phyloP scores from a whole-genome alignment of 2,888 invertebrate species.

The Stenichneumon culpator region DNA sequence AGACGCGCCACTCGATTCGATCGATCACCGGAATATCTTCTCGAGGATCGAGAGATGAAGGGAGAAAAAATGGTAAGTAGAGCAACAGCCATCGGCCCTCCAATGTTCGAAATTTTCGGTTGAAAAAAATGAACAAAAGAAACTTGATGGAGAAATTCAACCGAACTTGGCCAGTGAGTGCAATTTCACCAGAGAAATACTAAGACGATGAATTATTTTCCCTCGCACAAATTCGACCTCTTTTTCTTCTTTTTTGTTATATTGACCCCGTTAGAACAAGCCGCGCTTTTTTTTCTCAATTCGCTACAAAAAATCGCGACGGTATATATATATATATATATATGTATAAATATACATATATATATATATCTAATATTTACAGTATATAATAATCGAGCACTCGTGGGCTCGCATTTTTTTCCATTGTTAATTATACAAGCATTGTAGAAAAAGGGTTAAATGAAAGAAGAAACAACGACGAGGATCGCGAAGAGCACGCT shows the following conservation, averaged over 20 bases:
- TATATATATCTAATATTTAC: slow-evolving; percentile 62
- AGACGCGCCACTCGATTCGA: background rate
- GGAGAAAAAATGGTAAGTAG: background rate
- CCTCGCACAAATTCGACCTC: slow-evolving; percentile 16
- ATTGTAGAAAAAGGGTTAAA: slow-evolving; percentile 63
- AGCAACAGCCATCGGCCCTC: slow-evolving; percentile 12
- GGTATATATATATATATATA: slow-evolving; percentile 17
- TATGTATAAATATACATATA: background rate
- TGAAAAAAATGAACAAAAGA: slow-evolving; percentile 9
- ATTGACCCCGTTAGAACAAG: slow-evolving; percentile 15
- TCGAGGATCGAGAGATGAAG: slow-evolving; percentile 5
- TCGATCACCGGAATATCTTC: slow-evolving; percentile 2
- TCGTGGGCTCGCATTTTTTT: slow-evolving; percentile 33
- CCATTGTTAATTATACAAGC: slow-evolving; percentile 65
- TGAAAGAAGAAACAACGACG: slow-evolving; percentile 40
- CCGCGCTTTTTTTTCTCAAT: slow-evolving; percentile 36
- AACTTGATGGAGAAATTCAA: slow-evolving; percentile 16
- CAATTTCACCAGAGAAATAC: slow-evolving; percentile 42
- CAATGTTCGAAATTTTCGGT: slow-evolving; percentile 1
- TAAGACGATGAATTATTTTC: slow-evolving; percentile 16
- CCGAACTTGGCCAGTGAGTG: slow-evolving; percentile 17
- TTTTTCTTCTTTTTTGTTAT: slow-evolving; percentile 18
- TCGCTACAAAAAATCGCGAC: slow-evolving; percentile 52
- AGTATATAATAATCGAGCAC: slow-evolving; percentile 54
- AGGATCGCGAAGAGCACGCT: slow-evolving; percentile 34